Conservation (phyloP, 2,888 invertebrate genomes). For the Ectobius pallidus region DNA sequence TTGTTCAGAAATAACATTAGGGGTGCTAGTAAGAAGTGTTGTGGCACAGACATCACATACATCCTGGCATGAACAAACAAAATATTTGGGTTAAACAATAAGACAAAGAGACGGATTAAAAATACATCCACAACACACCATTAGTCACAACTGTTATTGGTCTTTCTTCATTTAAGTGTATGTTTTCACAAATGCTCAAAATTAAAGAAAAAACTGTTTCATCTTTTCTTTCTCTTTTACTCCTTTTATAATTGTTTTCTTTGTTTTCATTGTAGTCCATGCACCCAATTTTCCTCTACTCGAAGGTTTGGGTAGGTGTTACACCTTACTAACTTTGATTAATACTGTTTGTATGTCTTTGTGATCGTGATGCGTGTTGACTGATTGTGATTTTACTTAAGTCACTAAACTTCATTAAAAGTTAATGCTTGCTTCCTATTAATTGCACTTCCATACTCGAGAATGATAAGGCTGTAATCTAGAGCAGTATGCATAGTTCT, state of each 20-base stretch:
- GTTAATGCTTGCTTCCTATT: slow-evolving; percentile 1
- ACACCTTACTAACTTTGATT: slow-evolving; percentile 26
- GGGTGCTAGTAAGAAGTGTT: not conserved
- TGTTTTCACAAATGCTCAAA: slow-evolving; percentile 17
- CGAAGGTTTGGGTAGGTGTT: slow-evolving; percentile 64
- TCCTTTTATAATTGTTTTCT: slow-evolving; percentile 33
- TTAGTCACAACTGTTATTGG: not conserved
- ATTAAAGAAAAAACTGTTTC: slow-evolving; percentile 24
- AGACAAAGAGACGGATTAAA: no score
- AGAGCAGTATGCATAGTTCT: not conserved
- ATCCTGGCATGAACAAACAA: no score
- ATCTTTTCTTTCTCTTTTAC: slow-evolving; percentile 22
- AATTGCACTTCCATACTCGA: not conserved
- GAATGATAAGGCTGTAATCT: not conserved
- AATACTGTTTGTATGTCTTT: slow-evolving; percentile 31
- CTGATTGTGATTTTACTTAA: slow-evolving; percentile 16
- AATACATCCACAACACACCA: not conserved
- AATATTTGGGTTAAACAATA: no score
- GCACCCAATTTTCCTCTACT: slow-evolving; percentile 67
- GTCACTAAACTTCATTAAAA: not conserved
- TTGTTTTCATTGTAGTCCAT: slow-evolving; percentile 58
- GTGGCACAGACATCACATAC: not conserved
- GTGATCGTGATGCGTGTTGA: slow-evolving; percentile 32
- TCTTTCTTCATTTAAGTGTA: not conserved
- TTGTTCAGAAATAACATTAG: not conserved